phyloP scores from a whole-genome alignment of 1,140 invertebrate genomes.

The Chironomus tepperi region DNA sequence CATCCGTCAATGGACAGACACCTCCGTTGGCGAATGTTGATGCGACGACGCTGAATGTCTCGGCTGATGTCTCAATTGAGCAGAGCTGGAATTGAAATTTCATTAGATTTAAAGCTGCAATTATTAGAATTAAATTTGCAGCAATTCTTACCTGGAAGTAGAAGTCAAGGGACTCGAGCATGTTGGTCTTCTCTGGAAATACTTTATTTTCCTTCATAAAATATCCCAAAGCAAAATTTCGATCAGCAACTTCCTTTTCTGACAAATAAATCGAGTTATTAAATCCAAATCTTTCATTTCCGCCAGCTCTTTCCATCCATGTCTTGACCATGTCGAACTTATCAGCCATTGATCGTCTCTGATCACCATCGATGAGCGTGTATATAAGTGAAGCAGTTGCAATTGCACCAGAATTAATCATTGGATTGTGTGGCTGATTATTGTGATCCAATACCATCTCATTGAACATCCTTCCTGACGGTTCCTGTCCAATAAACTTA shows the following conservation, averaged over 20 bases:
- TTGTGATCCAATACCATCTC: conserved; percentile 89
- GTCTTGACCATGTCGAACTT: conserved; percentile 79
- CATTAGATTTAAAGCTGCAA: background rate
- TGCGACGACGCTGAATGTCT: conserved; percentile 86
- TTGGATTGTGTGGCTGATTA: conserved; percentile 96
- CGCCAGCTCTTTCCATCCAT: conserved; percentile 71
- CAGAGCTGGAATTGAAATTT: conserved; percentile 59
- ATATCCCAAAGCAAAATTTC: conserved; percentile 95
- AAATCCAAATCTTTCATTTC: conserved; percentile 87
- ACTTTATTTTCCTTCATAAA: conserved; percentile 97
- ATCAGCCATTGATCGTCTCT: conserved; percentile 64
- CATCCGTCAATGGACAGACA: conserved; percentile 91
- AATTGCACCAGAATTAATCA: conserved; percentile 97
- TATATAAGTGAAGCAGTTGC: conserved; percentile 83
- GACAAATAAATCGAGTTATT: conserved; percentile 95
- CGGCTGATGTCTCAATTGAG: conserved; percentile 90
- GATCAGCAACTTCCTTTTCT: conserved; percentile 89
- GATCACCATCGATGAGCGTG: conserved; percentile 70
- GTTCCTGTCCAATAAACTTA: conserved; percentile 91
- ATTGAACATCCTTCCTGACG: conserved; percentile 93
- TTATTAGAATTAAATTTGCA: background rate
- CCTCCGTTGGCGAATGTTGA: conserved; percentile 96
- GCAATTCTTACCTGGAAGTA: conserved; percentile 76
- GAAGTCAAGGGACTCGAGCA: conserved; percentile 92
- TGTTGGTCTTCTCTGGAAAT: conserved; percentile 79